Evolutionary conservation across 2,797 vertebrate species (phyloP).

Genomic region (Peromyscus melanophrys): DNA sequence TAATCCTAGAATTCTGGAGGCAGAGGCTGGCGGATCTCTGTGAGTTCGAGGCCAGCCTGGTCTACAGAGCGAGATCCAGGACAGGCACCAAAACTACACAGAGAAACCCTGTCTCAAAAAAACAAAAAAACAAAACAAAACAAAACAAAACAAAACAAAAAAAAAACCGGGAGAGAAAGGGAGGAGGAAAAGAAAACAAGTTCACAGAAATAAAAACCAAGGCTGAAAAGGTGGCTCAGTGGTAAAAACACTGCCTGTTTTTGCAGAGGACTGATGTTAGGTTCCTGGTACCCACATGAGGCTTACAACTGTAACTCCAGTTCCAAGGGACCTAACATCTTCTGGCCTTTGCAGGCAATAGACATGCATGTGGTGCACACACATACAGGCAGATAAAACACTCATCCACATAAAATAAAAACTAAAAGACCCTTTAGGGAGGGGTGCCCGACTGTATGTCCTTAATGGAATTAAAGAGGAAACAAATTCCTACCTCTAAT

Average conservation of each 20-base stretch:
- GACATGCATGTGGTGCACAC: not conserved
- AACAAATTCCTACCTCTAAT: not conserved
- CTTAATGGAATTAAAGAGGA: not conserved
- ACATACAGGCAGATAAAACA: not conserved
- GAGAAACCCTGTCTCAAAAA: too few relatives aligned
- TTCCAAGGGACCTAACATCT: not conserved
- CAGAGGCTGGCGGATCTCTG: too few relatives aligned
- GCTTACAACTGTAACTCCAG: not conserved
- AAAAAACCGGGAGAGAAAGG: not conserved
- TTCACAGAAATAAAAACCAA: not conserved
- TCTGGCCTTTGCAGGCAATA: not conserved
- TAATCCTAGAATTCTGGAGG: too few relatives aligned
- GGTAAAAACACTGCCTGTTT: not conserved
- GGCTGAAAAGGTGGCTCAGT: not conserved
- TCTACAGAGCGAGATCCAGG: too few relatives aligned
- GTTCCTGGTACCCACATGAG: not conserved
- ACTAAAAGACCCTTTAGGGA: not conserved
- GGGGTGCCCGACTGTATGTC: not conserved
- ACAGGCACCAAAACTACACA: too few relatives aligned
- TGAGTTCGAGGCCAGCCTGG: too few relatives aligned
- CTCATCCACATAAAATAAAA: not conserved
- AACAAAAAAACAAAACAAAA: too few relatives aligned
- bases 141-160: not conserved
- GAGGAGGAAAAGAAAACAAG: not conserved
- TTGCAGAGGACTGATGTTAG: not conserved